These are phyloP conservation scores for Venusia cambrica DNA, from an alignment of 2,888 invertebrate genomes.

Conservation along the genomic window DNA sequence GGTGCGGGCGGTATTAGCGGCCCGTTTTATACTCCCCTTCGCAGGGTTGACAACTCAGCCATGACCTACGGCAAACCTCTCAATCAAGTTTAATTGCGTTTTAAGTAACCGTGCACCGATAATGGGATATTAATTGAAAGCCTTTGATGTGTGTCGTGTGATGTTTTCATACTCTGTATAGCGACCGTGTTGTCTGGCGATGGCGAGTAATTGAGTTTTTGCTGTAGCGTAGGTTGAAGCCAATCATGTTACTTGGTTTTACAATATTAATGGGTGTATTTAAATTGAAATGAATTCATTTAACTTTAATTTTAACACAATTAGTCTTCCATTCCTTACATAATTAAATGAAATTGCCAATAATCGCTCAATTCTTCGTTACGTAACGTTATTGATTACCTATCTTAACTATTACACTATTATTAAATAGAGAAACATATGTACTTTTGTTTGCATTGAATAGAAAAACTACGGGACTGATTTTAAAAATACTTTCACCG, in stretches of 20 bases:
- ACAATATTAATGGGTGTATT: too few species aligned
- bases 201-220: constrained; percentile 14
- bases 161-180: constrained; percentile 23
- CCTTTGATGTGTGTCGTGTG: constrained; percentile 29
- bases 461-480: too few species aligned
- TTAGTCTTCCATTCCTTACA: too few species aligned
- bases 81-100: constrained; percentile 47
- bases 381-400: too few species aligned
- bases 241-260: constrained; percentile 12
- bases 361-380: too few species aligned
- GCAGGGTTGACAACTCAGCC: constrained; percentile 57
- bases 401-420: too few species aligned
- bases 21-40: constrained; percentile 64
- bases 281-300: too few species aligned
- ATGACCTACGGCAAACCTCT: constrained; percentile 51
- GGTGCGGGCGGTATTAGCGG: constrained; percentile 77
- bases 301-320: too few species aligned
- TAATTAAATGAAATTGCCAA: constrained; percentile 1
- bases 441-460: too few species aligned
- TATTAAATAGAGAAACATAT: too few species aligned
- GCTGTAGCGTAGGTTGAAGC: constrained; percentile 21
- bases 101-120: constrained; percentile 37
- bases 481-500: too few species aligned
- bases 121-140: constrained; percentile 32
- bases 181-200: constrained; percentile 16